Base-by-base conservation (phyloP, 1,140 invertebrate genomes). In the Eumeta japonica region DNA sequence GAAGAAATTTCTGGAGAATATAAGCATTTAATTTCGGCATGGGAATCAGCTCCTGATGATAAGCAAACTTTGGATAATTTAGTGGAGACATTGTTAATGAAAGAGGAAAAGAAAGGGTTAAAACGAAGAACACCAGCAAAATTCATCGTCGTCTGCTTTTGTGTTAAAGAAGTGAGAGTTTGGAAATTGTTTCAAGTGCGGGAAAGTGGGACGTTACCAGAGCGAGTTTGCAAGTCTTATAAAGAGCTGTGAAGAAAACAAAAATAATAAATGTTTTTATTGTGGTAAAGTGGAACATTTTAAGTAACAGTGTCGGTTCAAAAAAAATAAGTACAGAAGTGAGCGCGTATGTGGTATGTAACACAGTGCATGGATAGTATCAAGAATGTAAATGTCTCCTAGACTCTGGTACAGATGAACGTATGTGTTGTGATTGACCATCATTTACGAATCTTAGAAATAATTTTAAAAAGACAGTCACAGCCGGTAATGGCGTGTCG, bases 31-130 rank as follows among this genome's bases (percentile, higher is more conserved):
- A n/a, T n/a, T n/a, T n/a, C n/a, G n/a, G n/a, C n/a, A n/a, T n/a
- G n/a, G n/a, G n/a, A n/a, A n/a, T 43, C 41, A 5, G 46, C 34
- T 1, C 39, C 41, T 0, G 29, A 37, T 5, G 38, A 24, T 10
- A 41, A 45, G 13, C n/a, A 52, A 41, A 67, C 53, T 4, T 37
- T 54, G 3, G 34, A 49, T 16, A 53, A 68, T 14, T 35, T 67
- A 2, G 53, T 32, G 0, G 46, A 55, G 1, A 42, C 60, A 13
- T 34, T 68, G 11, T 37, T 51, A 2, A 19, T 50, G 1, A 45
- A 50, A 28, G 48, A 53, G 24, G 39, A 46, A 18, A 29, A 41
- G 16, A 17, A 40, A 45, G 13, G 39, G 18, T 14, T 37, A 35
- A 14, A 24, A n/a, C 12, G 31, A 16, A 40, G 20, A 4, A 16